Evolutionary conservation across 1,140 invertebrate genomes (phyloP), one percentile per base, ranked within the genome.

Genomic region (Ceratosolen solmsi): DNA sequence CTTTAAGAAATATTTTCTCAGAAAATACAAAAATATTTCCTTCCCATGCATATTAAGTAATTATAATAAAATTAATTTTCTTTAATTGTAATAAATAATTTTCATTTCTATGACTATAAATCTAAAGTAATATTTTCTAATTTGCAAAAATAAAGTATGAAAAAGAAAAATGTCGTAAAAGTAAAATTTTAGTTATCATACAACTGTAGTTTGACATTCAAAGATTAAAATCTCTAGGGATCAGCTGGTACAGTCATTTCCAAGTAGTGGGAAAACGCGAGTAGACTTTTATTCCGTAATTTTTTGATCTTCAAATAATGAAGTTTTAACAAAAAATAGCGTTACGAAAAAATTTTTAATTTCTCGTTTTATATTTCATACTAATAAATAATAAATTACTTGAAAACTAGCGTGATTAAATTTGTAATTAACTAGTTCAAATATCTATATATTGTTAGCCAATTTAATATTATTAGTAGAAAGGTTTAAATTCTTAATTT

Each of bases 211-310:
- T 80, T 30, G 27, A 49, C 36, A 38, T 63, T 30, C 20, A 71
- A 74, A 80, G 79, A 80, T 80, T 80, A 80, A 80, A 80, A 80
- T 74, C 56, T 56, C 70, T 9, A 13, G 22, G 8, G 25, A 80
- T 13, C 79, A 74, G 71, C 54, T 73, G 79, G 70, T 74, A 15
- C 79, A n/a, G 27, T 15, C 15, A n/a, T 46, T 49, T 49, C 41
- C 25, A 77, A 41, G 46, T 30, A 17, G 3, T 4, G n/a, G 13
- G n/a, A 30, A 49, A 65, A 13, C 49, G 36, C 22, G 7, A 60
- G 33, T 41, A 38, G 49, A 56, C 73, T 60, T 77, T 3, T 38
- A 7, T 51, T 2, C 63, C n/a, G 1, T 54, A 68, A 79, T 79
- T 49, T 79, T 33, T 46, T 33, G 63, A 30, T 63, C 33, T 70